Percentiles rank a stretch among this genome's conserved stretches.
Conservation (phyloP, 37 sponge, comb jelly and placozoan species). For the Agelas oroides region DNA sequence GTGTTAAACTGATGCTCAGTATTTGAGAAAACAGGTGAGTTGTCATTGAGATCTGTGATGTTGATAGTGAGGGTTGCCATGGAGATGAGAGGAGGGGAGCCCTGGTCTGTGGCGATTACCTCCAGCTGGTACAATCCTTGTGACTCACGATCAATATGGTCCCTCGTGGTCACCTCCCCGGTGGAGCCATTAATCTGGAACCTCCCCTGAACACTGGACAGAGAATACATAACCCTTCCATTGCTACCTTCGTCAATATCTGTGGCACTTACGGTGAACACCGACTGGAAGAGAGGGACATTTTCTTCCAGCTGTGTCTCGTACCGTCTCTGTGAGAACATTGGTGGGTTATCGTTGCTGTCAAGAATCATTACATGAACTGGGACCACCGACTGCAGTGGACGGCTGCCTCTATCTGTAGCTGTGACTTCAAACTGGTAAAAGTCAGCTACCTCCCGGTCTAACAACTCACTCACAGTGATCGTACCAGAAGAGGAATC, state of each 20-base stretch:
- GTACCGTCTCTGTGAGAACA: conserved; percentile 42
- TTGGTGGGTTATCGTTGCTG: conserved; percentile 67
- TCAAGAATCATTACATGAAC: conserved; percentile 52
- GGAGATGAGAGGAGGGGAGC: conserved; percentile 41
- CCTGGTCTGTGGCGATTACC: conserved; percentile 45
- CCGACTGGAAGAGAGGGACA: conserved; percentile 8
- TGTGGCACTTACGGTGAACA: conserved; percentile 48
- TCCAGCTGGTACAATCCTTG: conserved; percentile 12
- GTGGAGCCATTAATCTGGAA: conserved; percentile 4
- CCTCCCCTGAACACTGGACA: background rate
- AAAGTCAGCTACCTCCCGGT: conserved; percentile 19
- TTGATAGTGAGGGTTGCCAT: conserved; percentile 28
- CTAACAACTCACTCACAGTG: conserved; percentile 11
- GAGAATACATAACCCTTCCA: conserved; percentile 10
- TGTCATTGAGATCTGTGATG: conserved; percentile 67
- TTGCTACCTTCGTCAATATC: conserved; percentile 59
- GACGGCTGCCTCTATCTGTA: conserved; percentile 44
- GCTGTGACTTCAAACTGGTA: conserved; percentile 46
- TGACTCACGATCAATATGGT: conserved; percentile 10
- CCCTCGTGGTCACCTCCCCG: conserved; percentile 32
- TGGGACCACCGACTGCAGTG: conserved; percentile 10
- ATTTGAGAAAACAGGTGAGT: conserved; percentile 51
- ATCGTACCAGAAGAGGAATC: conserved; percentile 36
- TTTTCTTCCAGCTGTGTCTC: conserved; percentile 43
- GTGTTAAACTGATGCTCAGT: conserved; percentile 22